phyloP scores from a whole-genome alignment of 2,888 invertebrate genomes.

The Stenchaetothrips biformis region DNA sequence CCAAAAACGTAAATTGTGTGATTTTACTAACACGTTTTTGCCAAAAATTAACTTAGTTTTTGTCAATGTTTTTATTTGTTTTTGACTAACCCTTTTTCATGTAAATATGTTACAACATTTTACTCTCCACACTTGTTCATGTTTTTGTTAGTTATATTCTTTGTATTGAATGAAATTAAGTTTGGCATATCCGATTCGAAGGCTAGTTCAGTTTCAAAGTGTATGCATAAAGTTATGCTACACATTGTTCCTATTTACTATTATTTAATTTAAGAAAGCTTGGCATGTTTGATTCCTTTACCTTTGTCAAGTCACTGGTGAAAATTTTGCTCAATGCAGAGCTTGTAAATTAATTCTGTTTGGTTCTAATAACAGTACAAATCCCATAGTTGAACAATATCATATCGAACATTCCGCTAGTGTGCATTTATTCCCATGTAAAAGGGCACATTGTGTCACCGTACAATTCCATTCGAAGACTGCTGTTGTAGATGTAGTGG shows the following conservation, averaged over 20 bases:
- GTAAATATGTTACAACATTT: conserved; percentile 22
- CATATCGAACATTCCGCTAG: conserved; percentile 23
- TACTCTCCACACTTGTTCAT: conserved; percentile 19
- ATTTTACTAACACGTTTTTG: conserved; percentile 25
- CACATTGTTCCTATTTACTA: conserved; percentile 23
- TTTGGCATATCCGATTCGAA: conserved; percentile 19
- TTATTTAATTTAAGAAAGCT: conserved; percentile 19
- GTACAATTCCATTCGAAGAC: conserved; percentile 23
- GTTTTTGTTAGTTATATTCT: conserved; percentile 24
- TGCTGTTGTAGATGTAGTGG: conserved; percentile 20
- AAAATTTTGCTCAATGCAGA: conserved; percentile 14
- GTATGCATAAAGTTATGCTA: not conserved
- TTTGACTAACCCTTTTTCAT: conserved; percentile 7
- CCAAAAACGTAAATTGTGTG: conserved; percentile 23
- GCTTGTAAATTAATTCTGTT: not conserved
- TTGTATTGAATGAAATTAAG: conserved; percentile 16
- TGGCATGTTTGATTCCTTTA: conserved; percentile 15
- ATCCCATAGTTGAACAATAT: conserved; percentile 19
- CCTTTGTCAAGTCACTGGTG: conserved; percentile 14
- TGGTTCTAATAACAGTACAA: not conserved
- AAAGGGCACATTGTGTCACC: conserved; percentile 17
- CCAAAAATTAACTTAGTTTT: conserved; percentile 25
- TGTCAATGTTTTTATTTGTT: conserved; percentile 12
- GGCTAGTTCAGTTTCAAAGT: conserved; percentile 12
- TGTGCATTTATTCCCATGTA: not conserved